phyloP scores from a whole-genome alignment of 2,888 invertebrate genomes.

The Pachydiplax longipennis region DNA sequence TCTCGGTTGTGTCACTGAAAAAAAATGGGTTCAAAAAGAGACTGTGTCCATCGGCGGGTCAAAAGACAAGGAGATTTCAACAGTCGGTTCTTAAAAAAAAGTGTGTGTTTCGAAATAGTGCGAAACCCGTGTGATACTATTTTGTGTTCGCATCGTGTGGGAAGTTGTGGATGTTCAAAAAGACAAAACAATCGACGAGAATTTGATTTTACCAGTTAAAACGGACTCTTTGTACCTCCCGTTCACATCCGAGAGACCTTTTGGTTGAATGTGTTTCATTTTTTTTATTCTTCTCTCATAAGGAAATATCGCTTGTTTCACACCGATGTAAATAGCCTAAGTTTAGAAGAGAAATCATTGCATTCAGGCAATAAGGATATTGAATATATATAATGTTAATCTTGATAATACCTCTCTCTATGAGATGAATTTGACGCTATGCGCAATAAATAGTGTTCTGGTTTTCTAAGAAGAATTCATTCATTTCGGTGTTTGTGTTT shows the following conservation, averaged over 20 bases:
- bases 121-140: no score
- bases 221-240: no score
- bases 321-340: conserved; percentile 20
- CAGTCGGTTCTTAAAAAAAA: not conserved
- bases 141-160: no score
- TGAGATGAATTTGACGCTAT: conserved; percentile 37
- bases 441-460: conserved; percentile 42
- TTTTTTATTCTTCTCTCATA: not conserved
- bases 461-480: not conserved
- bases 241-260: not conserved
- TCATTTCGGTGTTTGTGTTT: no score
- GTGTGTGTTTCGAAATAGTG: no score
- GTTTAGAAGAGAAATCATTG: conserved; percentile 9
- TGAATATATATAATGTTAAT: conserved; percentile 30
- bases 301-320: conserved; percentile 6
- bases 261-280: not conserved
- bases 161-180: no score
- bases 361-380: conserved; percentile 32
- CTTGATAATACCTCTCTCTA: conserved; percentile 35
- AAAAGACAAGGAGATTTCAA: no score
- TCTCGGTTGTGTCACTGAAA: not conserved
- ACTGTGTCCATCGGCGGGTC: no score
- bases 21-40: not conserved
- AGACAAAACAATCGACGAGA: no score
- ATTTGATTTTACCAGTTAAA: no score